Base-by-base conservation (phyloP, 2,888 invertebrate species). In the Camponotus fellah region DNA sequence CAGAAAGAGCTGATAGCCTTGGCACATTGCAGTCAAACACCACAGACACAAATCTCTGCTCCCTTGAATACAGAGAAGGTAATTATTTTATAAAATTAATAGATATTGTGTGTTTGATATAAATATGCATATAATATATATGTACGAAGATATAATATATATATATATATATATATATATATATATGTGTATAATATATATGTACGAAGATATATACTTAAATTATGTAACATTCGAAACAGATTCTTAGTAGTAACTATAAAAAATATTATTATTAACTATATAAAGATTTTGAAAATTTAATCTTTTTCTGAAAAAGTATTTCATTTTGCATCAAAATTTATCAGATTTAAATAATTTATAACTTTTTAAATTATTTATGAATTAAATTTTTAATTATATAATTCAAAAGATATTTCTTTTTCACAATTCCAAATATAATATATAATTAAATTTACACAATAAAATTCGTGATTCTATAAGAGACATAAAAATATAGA, bases 1-100 rank as follows among this genome's bases (percentile, higher is more conserved):
- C 97, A 97, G 92, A 96, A 96, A 86, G 96, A 96, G 32, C 91
- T 97, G 60, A 96, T 97, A 58, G 95, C 95, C 49, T 83, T 95
- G 17, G 95, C 95, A n/a, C 95, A 94, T 0, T 83, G 95, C 94
- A 89, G 93, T 92, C 89, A 94, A 92, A 85, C 93, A 91, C 69
- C 89, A 46, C 90, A 92, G 77, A 64, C 91, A 34, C 83, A 87
- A 65, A 89, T 90, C 46, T 69, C 86, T 46, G 92, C 88, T 58
- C 86, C 92, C 1, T 87, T 91, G 6, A 86, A 89, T 21, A 75
- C 88, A 37, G 93, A 94, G 71, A 87, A 91, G 85, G 90, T 90
- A 81, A 49, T 62, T 40, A 10, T 43, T 17, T 69, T 68, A 56
- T n/a, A 26, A 26, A 26, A 26, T 6, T n/a, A 32, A 77, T 40